Evolutionary conservation across 1,140 invertebrate species (phyloP), one percentile per base, ranked within the genome.

Genomic region (Hypothenemus hampei): DNA sequence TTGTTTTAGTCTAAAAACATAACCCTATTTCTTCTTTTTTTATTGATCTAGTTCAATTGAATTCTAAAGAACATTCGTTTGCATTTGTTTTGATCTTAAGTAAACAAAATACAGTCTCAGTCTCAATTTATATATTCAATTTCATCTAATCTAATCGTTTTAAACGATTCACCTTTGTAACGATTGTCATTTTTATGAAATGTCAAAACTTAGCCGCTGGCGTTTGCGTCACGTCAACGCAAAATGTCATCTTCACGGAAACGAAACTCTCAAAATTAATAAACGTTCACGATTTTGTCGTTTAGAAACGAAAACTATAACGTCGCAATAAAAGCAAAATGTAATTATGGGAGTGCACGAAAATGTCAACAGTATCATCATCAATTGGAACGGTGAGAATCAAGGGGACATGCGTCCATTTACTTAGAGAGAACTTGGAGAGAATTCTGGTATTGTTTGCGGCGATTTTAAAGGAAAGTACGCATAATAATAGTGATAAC

Each of bases 381-480:
- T 69, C 51, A n/a, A n/a, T n/a, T n/a, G 66, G 67, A 44, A 66
- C 63, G 43, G 68, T 71, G 46, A 58, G 33, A 60, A 65, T 71
- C 40, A 69, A 64, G 59, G 52, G 58, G 36, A 52, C 59, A 37
- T 71, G 69, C 59, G 57, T 60, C 20, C 66, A 59, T n/a, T 45
- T 69, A 26, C 61, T 71, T 19, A 59, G 63, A 52, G 65, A 69
- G 35, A 69, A 71, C 55, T 59, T 65, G 46, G 65, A 66, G 50
- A 60, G 67, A 35, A 67, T 71, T 50, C 59, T 59, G 19, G 69
- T 71, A 55, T 50, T 71, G 44, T 71, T 69, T 63, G 64, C 69
- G 48, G 69, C 69, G 4, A 57, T 61, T 44, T 61, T 71, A 26
- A 63, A 57, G 59, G 67, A 69, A 62, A 60, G 63, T 60, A 43